A percentile compares a stretch with the other conserved stretches of the same genome.
These are phyloP conservation scores for Limnothrissa miodon DNA, from an alignment of 2,113 vertebrate genomes.

Conservation along the genomic window DNA sequence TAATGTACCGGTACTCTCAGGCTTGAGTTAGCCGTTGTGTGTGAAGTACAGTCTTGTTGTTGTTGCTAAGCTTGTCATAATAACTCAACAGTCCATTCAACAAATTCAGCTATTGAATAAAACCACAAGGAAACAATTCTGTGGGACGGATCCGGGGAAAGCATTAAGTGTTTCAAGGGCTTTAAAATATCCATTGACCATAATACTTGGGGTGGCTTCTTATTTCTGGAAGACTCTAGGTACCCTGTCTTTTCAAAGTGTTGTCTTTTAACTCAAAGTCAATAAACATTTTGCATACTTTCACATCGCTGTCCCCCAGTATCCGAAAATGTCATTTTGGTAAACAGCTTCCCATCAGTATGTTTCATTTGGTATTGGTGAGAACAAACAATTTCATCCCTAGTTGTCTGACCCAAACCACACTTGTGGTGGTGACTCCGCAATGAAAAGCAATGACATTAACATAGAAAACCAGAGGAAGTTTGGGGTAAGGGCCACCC, in stretches of 20 bases:
- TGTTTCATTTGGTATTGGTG: constrained; percentile 37
- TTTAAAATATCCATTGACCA: constrained; percentile 67
- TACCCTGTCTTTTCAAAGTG: background rate
- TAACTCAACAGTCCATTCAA: constrained; percentile 35
- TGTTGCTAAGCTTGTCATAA: constrained; percentile 5
- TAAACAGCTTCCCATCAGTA: constrained; percentile 40
- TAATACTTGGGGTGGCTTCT: constrained; percentile 64
- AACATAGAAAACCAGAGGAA: constrained; percentile 73
- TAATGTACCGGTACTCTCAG: background rate
- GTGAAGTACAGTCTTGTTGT: constrained; percentile 3
- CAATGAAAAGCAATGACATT: constrained; percentile 66
- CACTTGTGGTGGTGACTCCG: constrained; percentile 57
- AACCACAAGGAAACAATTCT: constrained; percentile 65
- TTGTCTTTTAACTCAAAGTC: constrained; percentile 43
- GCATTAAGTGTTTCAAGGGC: constrained; percentile 65
- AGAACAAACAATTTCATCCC: constrained; percentile 21
- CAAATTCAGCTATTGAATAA: constrained; percentile 62
- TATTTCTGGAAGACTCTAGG: constrained; percentile 12
- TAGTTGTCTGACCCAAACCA: constrained; percentile 60
- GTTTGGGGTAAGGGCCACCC: constrained; percentile 68
- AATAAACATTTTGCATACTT: constrained; percentile 43
- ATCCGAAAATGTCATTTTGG: constrained; percentile 21
- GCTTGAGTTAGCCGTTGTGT: background rate
- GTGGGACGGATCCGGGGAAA: constrained; percentile 62
- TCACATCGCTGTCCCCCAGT: background rate